Evolutionary conservation across 1,140 invertebrate genomes (phyloP).

Genomic region (Oreohelix idahoensis): DNA sequence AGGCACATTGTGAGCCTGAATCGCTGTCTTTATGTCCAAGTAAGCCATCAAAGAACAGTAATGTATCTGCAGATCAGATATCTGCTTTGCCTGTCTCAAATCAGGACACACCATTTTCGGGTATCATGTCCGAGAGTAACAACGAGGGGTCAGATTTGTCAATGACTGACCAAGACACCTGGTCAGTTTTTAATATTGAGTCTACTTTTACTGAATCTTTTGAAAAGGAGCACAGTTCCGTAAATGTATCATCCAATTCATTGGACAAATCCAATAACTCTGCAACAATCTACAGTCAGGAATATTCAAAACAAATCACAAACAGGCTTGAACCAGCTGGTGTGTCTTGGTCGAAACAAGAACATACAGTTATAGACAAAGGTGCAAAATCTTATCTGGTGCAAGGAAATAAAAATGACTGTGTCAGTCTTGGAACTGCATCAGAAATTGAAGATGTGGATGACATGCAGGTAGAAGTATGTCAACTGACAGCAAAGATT

Average conservation of each 20-base stretch:
- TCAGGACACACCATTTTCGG: not conserved
- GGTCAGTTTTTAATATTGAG: not conserved
- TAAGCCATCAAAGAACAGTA: not conserved
- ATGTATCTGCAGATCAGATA: not conserved
- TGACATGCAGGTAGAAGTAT: not conserved
- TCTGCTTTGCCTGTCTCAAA: not conserved
- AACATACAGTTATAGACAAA: not conserved
- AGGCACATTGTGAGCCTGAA: not conserved
- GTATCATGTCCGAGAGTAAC: not conserved
- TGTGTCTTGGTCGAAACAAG: not conserved
- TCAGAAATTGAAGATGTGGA: not conserved
- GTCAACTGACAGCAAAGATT: not conserved
- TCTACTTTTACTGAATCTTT: not conserved
- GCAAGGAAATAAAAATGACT: not conserved
- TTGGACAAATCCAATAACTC: not conserved
- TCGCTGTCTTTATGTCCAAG: not conserved
- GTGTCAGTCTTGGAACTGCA: not conserved
- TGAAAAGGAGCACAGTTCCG: not conserved
- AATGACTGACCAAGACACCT: not conserved
- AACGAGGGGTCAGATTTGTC: not conserved
- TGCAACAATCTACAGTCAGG: not conserved
- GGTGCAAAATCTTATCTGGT: not conserved
- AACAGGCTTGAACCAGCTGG: not conserved
- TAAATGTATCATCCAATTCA: not conserved
- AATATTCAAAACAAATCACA: not conserved